Conservation (phyloP, 1,140 invertebrate genomes). For the Hypothenemus hampei region DNA sequence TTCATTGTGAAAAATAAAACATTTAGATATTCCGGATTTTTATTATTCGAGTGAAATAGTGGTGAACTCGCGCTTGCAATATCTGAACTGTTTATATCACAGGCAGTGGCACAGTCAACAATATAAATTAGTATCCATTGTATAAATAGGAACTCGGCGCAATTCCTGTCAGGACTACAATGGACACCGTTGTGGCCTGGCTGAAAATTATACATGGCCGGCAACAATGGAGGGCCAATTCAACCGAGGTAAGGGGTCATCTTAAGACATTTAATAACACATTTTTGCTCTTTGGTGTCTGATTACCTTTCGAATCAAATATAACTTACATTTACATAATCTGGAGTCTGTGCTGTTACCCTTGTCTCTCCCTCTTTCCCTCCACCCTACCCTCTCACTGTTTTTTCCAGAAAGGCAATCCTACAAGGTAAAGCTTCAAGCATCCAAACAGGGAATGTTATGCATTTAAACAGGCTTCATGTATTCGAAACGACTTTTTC, state of each 20-base stretch:
- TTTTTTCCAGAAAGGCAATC: constrained; percentile 28
- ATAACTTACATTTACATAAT: constrained; percentile 29
- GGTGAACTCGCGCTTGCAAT: constrained; percentile 28
- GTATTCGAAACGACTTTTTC: no score
- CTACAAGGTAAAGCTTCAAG: constrained; percentile 25
- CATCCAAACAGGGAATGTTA: constrained; percentile 21
- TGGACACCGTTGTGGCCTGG: constrained; percentile 24
- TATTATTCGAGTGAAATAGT: constrained; percentile 32
- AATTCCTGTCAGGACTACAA: constrained; percentile 36
- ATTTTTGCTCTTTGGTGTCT: no score
- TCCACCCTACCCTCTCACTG: no score
- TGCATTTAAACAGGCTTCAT: constrained; percentile 29
- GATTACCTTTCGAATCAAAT: no score
- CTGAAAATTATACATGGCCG: constrained; percentile 34
- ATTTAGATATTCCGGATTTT: constrained; percentile 34
- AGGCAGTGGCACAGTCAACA: constrained; percentile 29
- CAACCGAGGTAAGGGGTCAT: constrained; percentile 24
- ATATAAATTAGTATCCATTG: constrained; percentile 41
- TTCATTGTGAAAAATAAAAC: constrained; percentile 30
- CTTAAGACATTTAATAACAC: no score
- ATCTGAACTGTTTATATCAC: constrained; percentile 33
- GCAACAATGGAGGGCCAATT: constrained; percentile 35
- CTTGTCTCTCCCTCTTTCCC: no score
- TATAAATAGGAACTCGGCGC: constrained; percentile 33
- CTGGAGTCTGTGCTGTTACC: constrained; percentile 26